Evolutionary conservation across 2,888 invertebrate species (phyloP).

Genomic region (Apodemia duryi): DNA sequence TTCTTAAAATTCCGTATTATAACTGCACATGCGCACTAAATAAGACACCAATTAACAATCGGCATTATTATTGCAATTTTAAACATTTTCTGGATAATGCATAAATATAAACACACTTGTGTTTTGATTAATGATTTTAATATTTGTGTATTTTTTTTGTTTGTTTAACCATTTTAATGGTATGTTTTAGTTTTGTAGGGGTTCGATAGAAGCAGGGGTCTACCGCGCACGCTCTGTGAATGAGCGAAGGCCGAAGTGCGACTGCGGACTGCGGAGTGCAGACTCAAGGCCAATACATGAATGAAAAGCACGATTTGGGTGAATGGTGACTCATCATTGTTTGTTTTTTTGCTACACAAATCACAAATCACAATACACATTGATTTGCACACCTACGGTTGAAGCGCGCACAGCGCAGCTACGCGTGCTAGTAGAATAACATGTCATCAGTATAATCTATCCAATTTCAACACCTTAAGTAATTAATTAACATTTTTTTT

Average conservation of each 20-base stretch:
- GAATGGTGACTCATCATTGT: not conserved
- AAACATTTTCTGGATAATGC: not conserved
- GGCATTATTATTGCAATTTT: not conserved
- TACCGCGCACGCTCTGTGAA: slow-evolving; percentile 1
- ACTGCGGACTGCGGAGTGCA: not conserved
- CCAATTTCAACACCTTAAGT: no score
- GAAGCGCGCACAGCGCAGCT: no score
- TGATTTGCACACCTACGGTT: no score
- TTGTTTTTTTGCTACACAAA: not conserved
- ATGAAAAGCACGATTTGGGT: not conserved
- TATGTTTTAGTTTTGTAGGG: not conserved
- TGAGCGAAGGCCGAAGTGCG: not conserved
- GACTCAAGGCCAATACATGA: slow-evolving; percentile 5
- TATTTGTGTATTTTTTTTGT: not conserved
- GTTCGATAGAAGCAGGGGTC: not conserved
- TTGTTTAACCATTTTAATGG: not conserved
- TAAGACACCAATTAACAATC: not conserved
- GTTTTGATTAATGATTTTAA: not conserved
- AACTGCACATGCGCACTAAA: not conserved
- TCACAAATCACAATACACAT: no score
- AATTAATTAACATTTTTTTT: no score
- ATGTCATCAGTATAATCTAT: no score
- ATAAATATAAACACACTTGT: not conserved
- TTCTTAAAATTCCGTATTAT: slow-evolving; percentile 1
- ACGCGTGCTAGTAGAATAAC: no score